Percentiles rank a stretch among this genome's conserved stretches.
phyloP scores from a whole-genome alignment of 53 echinoderm and acorn worm species.

The Actinopyga echinites region DNA sequence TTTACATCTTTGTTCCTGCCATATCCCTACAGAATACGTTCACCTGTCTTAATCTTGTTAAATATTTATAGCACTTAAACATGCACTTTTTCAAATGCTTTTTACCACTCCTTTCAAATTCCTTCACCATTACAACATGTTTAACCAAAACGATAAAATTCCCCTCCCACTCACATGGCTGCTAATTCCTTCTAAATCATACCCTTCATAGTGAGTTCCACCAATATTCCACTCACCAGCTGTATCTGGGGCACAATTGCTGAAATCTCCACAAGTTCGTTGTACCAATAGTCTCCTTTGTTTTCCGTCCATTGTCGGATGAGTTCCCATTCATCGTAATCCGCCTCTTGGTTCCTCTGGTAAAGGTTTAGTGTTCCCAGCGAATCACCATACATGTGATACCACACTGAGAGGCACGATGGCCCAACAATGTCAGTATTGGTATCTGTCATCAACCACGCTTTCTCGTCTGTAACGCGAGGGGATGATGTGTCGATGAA shows the following conservation, averaged over 20 bases:
- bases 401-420: constrained; percentile 86
- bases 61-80: too few relatives aligned
- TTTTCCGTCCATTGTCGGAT: constrained; percentile 55
- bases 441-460: constrained; percentile 73
- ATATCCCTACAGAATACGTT: too few relatives aligned
- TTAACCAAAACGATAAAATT: too few relatives aligned
- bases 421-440: constrained; percentile 48
- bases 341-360: constrained; percentile 44
- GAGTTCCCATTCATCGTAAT: constrained; percentile 57
- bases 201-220: too few relatives aligned
- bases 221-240: constrained; percentile 29
- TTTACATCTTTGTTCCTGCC: too few relatives aligned
- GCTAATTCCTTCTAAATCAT: too few relatives aligned
- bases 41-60: too few relatives aligned
- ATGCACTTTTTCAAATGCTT: too few relatives aligned
- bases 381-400: constrained; percentile 71
- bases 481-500: constrained; percentile 70
- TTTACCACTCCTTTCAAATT: too few relatives aligned
- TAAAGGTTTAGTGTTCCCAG: constrained; percentile 55
- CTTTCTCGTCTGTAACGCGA: constrained; percentile 50
- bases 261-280: constrained; percentile 50
- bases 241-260: constrained; percentile 14
- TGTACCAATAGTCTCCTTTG: constrained; percentile 73
- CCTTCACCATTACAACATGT: too few relatives aligned
- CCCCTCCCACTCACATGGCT: too few relatives aligned